These are phyloP conservation scores for Dendropsophus ebraccatus DNA, from an alignment of 2,113 vertebrate genomes.

Conservation along the genomic window DNA sequence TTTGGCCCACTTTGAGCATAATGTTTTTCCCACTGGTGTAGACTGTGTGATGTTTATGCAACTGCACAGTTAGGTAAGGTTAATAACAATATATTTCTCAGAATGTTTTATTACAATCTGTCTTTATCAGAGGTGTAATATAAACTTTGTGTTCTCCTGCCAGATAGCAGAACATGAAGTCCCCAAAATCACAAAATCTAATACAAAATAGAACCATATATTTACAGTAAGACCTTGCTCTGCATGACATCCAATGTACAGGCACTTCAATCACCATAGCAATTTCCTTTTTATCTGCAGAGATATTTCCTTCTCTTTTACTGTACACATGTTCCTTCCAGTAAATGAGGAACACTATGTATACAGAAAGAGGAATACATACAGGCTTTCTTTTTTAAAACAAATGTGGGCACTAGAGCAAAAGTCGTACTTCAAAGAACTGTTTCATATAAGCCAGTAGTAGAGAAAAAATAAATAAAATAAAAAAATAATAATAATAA, in stretches of 20 bases:
- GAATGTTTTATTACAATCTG: neutral
- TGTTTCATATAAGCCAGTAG: too few relatives aligned
- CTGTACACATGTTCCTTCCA: neutral
- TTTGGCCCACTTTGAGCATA: conserved; percentile 3
- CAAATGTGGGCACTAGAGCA: neutral
- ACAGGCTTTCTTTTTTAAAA: neutral
- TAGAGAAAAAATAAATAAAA: too few relatives aligned
- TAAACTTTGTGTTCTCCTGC: conserved; percentile 17
- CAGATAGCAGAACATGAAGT: conserved; percentile 18
- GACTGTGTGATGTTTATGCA: neutral
- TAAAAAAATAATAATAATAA: too few relatives aligned
- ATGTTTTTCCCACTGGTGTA: neutral
- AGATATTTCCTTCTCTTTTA: conserved; percentile 54
- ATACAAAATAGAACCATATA: conserved; percentile 25
- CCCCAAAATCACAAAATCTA: conserved; percentile 23
- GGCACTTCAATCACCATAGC: conserved; percentile 33
- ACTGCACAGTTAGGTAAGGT: conserved; percentile 6
- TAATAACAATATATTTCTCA: conserved; percentile 36
- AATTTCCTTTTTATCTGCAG: conserved; percentile 36
- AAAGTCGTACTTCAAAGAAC: neutral
- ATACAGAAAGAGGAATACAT: neutral
- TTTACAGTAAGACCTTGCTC: conserved; percentile 42
- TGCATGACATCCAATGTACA: conserved; percentile 39
- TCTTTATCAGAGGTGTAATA: conserved; percentile 9
- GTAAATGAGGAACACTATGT: neutral